These are phyloP conservation scores for Andrena cerasifolii DNA, from an alignment of 1,140 invertebrate genomes.

Conservation along the genomic window DNA sequence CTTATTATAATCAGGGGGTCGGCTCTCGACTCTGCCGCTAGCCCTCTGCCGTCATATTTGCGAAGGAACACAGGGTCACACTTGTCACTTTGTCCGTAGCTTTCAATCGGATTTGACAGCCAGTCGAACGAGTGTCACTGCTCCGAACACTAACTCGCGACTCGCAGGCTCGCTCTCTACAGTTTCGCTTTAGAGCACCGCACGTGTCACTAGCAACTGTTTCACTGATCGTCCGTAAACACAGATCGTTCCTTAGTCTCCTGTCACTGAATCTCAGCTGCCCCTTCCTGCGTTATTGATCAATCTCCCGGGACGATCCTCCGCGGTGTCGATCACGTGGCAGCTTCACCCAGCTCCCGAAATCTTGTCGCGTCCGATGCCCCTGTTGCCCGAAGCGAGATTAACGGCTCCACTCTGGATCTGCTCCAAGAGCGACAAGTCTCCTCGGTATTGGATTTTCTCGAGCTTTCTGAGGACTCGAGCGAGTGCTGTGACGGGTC, in stretches of 20 bases:
- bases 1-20: background rate
- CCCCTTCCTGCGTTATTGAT: background rate
- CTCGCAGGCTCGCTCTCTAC: background rate
- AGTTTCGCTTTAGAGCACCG: background rate
- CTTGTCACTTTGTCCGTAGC: slow-evolving; percentile 4
- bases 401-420: slow-evolving; percentile 50
- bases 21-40: background rate
- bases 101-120: background rate
- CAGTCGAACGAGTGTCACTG: background rate
- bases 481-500: slow-evolving; percentile 81
- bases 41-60: slow-evolving; percentile 3
- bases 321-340: slow-evolving; percentile 13
- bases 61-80: background rate
- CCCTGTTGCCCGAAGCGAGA: slow-evolving; percentile 23
- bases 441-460: slow-evolving; percentile 69
- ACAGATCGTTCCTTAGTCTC: background rate
- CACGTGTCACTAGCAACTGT: slow-evolving; percentile 30
- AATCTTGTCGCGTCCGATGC: background rate
- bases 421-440: slow-evolving; percentile 45
- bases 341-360: background rate
- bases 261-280: background rate
- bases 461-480: slow-evolving; percentile 77
- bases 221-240: background rate
- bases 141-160: slow-evolving; percentile 3
- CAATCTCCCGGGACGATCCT: background rate